Base-by-base conservation (phyloP, 2,888 invertebrate species). In the Patella caerulea region DNA sequence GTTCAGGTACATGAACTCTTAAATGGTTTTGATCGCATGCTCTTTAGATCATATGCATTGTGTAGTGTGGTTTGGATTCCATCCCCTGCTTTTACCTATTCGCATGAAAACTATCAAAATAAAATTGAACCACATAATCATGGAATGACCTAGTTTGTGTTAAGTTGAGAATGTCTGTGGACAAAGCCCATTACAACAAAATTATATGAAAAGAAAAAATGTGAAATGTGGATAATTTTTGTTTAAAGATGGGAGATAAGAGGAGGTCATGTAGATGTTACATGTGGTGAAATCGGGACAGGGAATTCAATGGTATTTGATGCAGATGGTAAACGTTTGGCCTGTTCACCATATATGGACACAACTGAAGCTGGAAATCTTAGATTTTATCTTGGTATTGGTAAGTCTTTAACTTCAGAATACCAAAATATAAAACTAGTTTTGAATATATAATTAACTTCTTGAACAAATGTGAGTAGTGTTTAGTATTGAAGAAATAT, bases 291-390 rank as follows among this genome's bases (percentile, higher is more conserved):
- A 2, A 81, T 90, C 2, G 82, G 88, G 59, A 54, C 82, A 4
- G 89, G 86, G 7, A 87, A 87, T 52, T 82, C 89, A 4, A 79
- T 89, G 79, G 86, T 88, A 7, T 87, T 90, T 82, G 84, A 86
- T 77, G 85, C 83, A 2, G 73, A 83, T 34, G 87, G 87, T n/a
- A 85, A 86, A 78, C 82, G 91, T 52, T 84, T 86, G 75, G 83
- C 89, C 12, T 92, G 92, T 79, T 88, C 91, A 2, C 89, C 89
- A 4, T 85, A 82, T 70, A 74, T 91, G 24, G 86, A 90, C 77
- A 83, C 87, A 9, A 79, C 82, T 34, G 78, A 84, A 29, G 89
- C 88, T 11, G 89, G 88, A 65, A 90, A 86, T 79, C 80, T 91
- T 7, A 80, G 88, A 19, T 92, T 92, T 79, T 81, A 86, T 77